A percentile compares a stretch with the other conserved stretches of the same genome.
Conservation (phyloP, 2,113 vertebrate genomes). For the Platanista minor region DNA sequence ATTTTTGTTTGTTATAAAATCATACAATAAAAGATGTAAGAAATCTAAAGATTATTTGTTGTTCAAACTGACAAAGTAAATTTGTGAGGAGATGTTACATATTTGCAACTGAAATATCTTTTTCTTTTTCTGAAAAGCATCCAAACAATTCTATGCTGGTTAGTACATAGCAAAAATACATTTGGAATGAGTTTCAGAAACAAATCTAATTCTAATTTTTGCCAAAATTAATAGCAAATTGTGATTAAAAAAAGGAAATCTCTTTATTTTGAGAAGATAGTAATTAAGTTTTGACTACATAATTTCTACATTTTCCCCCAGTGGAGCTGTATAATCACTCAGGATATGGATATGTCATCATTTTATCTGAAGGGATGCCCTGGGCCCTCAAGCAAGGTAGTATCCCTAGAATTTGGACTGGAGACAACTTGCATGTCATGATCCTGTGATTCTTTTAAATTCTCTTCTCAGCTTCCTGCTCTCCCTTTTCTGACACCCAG, state of each 20-base stretch:
- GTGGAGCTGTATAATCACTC: background rate
- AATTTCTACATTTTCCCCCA: background rate
- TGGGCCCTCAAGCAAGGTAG: background rate
- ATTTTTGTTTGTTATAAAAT: slow-evolving; percentile 25
- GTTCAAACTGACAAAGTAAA: background rate
- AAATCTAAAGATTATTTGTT: background rate
- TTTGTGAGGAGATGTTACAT: background rate
- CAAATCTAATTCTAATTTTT: background rate
- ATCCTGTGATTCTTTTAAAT: background rate
- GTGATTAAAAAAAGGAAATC: background rate
- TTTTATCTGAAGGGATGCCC: background rate
- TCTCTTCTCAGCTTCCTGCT: background rate
- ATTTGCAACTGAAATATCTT: background rate
- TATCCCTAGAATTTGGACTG: background rate
- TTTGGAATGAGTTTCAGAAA: background rate
- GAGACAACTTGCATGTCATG: background rate
- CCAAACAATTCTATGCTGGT: background rate
- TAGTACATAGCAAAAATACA: background rate
- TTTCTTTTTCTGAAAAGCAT: background rate
- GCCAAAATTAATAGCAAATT: slow-evolving; percentile 20
- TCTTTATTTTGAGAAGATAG: background rate
- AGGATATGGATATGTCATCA: background rate
- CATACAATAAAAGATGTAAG: background rate
- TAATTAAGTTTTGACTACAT: background rate
- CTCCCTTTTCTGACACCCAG: background rate